Percentiles rank a stretch among this genome's conserved stretches.
Evolutionary conservation across 2,113 vertebrate species (phyloP).

Genomic region (Telmatochromis sp.): DNA sequence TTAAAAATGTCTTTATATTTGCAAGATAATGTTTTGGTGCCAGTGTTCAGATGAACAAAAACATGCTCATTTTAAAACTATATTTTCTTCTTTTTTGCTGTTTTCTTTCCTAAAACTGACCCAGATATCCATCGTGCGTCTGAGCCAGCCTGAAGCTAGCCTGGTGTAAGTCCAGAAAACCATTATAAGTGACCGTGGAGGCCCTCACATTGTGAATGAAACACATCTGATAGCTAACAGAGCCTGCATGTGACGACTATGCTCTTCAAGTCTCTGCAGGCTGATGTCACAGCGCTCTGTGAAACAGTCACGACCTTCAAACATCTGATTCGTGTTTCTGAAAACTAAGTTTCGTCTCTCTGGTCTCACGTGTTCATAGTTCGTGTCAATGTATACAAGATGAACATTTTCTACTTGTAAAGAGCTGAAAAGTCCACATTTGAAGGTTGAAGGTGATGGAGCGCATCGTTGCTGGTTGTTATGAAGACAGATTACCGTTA

Average conservation of each 20-base stretch:
- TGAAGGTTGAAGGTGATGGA: not conserved
- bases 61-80: not conserved
- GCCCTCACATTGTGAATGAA: not conserved
- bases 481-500: not conserved
- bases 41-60: not conserved
- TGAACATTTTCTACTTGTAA: not conserved
- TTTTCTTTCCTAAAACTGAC: not conserved
- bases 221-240: not conserved
- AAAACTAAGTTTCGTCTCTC: not conserved
- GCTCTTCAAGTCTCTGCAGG: not conserved
- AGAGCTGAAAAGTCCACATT: not conserved
- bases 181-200: not conserved
- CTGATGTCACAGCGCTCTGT: not conserved
- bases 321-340: not conserved
- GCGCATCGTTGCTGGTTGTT: not conserved
- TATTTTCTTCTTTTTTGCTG: not conserved
- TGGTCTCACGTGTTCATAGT: rapidly evolving
- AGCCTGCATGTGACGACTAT: not conserved
- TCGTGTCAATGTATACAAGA: rapidly evolving
- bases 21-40: not conserved
- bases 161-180: not conserved
- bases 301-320: not conserved
- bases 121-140: rapidly evolving
- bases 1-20: not conserved
- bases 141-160: not conserved